These are phyloP conservation scores for Macrotus californicus DNA, from an alignment of 2,113 vertebrate species.

Conservation along the genomic window DNA sequence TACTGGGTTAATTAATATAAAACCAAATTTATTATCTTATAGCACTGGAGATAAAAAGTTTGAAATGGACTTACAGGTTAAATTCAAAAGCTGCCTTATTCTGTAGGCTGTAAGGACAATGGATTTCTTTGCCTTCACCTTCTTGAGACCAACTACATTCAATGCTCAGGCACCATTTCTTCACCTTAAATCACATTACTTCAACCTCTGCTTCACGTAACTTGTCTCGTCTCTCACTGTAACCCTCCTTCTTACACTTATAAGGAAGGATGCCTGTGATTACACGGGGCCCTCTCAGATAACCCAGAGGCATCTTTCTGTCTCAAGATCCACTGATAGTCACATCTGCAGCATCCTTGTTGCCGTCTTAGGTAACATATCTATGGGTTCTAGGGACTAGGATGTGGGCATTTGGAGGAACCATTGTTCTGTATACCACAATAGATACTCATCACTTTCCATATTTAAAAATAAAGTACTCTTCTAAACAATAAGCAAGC, in stretches of 20 bases:
- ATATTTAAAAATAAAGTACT: neutral
- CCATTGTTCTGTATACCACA: neutral
- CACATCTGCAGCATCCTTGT: fast-evolving
- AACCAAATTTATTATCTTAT: neutral
- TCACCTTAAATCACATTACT: neutral
- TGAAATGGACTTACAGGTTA: neutral
- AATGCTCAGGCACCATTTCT: neutral
- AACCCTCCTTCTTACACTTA: neutral
- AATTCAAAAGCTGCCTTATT: neutral
- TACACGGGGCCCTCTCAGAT: fast-evolving
- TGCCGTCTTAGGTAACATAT: fast-evolving
- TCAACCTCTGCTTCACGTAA: neutral
- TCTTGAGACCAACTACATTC: neutral
- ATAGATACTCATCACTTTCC: neutral
- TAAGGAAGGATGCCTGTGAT: neutral
- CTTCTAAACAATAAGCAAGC: neutral
- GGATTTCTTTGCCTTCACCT: neutral
- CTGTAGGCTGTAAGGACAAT: neutral
- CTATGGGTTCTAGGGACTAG: neutral
- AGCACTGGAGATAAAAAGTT: neutral
- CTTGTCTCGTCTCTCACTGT: neutral
- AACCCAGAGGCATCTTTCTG: neutral
- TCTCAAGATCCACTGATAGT: neutral
- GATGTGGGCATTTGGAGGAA: fast-evolving
- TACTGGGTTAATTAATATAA: neutral